Base-by-base conservation (phyloP, 2,888 invertebrate genomes). In the Pantelozetes paolii region DNA sequence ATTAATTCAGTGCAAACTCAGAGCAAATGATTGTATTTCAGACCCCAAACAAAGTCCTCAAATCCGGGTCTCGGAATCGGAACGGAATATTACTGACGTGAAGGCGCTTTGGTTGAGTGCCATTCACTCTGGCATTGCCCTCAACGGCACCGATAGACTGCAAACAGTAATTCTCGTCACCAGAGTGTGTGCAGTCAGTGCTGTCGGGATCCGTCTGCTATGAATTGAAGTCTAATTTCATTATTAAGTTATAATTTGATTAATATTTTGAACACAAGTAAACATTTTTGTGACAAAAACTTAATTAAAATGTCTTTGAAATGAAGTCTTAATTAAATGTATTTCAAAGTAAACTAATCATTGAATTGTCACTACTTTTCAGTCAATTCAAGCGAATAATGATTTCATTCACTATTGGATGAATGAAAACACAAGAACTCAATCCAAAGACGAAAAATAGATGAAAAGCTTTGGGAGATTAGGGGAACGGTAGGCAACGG, bases 41-140 rank as follows among this genome's bases (percentile, higher is more conserved):
- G 32, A 74, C 97, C 87, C 95, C 95, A 85, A 98, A 94, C 91
- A 98, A 94, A 80, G 94, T 91, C 84, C 95, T 89, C 79, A 98
- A 88, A 85, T 98, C 98, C 77, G 96, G 96, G 86, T 98, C 98
- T 85, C 98, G 89, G 86, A 97, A 98, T 83, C 97, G 88, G 87
- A 98, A 98, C 81, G 98, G 98, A 87, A 98, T 98, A 87, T 98
- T 98, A 82, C 96, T 97, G 82, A 98, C 96, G 84, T 98, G 98
- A 80, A 98, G 88, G 82, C 98, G 88, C 84, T 98, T 97, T 79
- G 92, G 94, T 57, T 76, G 69, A 42, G 15, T 23, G 26, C 42
- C 42, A 23, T 67, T 67, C 1, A 40, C 26, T 23, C 30, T 42
- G 23, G 42, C 15, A 18, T 67, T 32, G 26, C 23, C 1, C 11